These are phyloP conservation scores for Parnassius orleans DNA, from an alignment of 2,888 invertebrate genomes.

Conservation along the genomic window DNA sequence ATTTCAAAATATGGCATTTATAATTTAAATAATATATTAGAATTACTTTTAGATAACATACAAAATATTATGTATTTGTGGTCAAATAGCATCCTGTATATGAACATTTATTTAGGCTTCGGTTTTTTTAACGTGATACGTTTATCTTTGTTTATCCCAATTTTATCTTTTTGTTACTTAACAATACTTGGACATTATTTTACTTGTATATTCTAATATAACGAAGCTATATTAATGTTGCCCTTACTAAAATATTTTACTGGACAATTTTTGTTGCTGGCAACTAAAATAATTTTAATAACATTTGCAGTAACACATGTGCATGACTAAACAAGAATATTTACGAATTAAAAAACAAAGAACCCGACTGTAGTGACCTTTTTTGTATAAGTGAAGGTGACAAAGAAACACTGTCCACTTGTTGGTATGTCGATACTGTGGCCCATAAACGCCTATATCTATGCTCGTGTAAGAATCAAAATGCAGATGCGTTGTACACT, in stretches of 20 bases:
- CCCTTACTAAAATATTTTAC: not conserved
- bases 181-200: too few species aligned
- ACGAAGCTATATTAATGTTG: not conserved
- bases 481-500: too few species aligned
- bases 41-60: not conserved
- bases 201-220: not conserved
- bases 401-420: too few species aligned
- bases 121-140: not conserved
- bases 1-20: constrained; percentile 4
- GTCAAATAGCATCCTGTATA: constrained; percentile 16
- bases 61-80: constrained; percentile 11
- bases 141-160: not conserved
- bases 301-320: too few species aligned
- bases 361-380: too few species aligned
- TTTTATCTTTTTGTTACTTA: not conserved
- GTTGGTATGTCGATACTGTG: too few species aligned
- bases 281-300: not conserved
- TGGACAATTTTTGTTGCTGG: not conserved
- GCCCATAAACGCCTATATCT: too few species aligned
- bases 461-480: too few species aligned
- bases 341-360: too few species aligned
- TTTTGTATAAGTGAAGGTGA: too few species aligned
- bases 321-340: too few species aligned
- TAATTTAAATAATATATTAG: not conserved
- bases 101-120: not conserved